Conservation (phyloP, 2,797 vertebrate species). For the Botia kubotai region DNA sequence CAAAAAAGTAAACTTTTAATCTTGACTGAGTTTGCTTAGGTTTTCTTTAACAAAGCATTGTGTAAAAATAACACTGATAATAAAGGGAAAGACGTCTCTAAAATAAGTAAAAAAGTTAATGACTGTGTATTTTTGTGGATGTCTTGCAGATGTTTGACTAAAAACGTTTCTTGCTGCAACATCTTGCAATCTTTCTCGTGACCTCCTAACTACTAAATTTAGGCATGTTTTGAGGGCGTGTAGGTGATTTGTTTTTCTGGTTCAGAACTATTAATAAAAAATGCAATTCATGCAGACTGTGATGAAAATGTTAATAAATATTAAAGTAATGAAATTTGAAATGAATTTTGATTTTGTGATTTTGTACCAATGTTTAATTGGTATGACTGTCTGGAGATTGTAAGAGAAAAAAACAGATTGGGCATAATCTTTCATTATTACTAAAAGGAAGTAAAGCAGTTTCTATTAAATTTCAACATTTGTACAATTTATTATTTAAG, state of each 20-base stretch:
- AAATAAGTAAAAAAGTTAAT: neutral
- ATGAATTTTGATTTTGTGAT: neutral
- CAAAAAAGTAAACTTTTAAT: neutral
- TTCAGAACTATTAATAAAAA: neutral
- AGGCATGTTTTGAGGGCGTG: neutral
- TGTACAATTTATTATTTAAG: too few relatives aligned
- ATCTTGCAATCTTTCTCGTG: neutral
- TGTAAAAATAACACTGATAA: neutral
- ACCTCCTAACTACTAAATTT: neutral
- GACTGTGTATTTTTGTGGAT: neutral
- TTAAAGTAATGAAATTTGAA: too few relatives aligned
- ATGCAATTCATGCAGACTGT: neutral
- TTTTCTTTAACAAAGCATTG: neutral
- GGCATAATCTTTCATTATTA: too few relatives aligned
- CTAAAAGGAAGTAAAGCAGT: too few relatives aligned
- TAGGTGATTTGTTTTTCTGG: neutral
- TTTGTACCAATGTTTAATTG: too few relatives aligned
- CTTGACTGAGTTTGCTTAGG: neutral
- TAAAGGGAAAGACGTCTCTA: neutral
- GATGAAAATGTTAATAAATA: too few relatives aligned
- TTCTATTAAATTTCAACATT: too few relatives aligned
- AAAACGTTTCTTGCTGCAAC: neutral
- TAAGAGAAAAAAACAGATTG: too few relatives aligned
- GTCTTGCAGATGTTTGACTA: neutral
- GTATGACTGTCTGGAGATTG: too few relatives aligned